These are phyloP conservation scores for Helostoma temminkii DNA, from an alignment of 2,797 vertebrate genomes.

Conservation along the genomic window DNA sequence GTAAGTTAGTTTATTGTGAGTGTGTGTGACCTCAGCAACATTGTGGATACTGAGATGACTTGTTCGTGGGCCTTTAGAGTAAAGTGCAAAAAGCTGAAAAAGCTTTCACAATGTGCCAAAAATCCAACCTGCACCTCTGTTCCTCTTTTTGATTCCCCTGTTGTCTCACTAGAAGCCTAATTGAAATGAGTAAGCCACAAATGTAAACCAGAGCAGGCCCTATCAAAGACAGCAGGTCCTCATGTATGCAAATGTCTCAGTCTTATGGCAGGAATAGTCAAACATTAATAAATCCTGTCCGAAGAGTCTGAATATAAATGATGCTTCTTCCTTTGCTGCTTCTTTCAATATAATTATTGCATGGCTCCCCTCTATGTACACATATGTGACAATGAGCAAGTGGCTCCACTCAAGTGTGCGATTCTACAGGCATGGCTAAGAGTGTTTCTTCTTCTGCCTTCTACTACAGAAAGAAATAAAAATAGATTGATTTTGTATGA, in stretches of 20 bases:
- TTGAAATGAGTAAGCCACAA: constrained; percentile 36
- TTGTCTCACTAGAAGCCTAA: no score
- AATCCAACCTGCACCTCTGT: constrained; percentile 25
- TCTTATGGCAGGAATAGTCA: constrained; percentile 21
- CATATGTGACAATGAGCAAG: neutral
- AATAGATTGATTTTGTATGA: no score
- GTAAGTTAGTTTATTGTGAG: constrained; percentile 27
- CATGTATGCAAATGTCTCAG: constrained; percentile 23
- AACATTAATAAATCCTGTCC: constrained; percentile 30
- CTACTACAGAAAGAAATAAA: no score
- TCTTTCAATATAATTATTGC: constrained; percentile 3
- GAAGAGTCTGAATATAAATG: constrained; percentile 3
- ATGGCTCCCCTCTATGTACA: neutral
- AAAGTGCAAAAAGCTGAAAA: constrained; percentile 17
- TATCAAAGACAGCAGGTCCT: constrained; percentile 23
- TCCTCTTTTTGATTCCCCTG: constrained; percentile 15
- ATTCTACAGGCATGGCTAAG: neutral
- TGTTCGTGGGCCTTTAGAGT: constrained; percentile 30
- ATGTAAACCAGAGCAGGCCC: constrained; percentile 29
- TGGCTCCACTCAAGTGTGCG: neutral
- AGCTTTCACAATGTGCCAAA: constrained; percentile 23
- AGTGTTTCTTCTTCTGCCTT: no score
- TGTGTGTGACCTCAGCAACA: constrained; percentile 15
- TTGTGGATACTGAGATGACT: constrained; percentile 15
- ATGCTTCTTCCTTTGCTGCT: neutral